Conservation (phyloP, 2,113 vertebrate species). For the Indri indri region DNA sequence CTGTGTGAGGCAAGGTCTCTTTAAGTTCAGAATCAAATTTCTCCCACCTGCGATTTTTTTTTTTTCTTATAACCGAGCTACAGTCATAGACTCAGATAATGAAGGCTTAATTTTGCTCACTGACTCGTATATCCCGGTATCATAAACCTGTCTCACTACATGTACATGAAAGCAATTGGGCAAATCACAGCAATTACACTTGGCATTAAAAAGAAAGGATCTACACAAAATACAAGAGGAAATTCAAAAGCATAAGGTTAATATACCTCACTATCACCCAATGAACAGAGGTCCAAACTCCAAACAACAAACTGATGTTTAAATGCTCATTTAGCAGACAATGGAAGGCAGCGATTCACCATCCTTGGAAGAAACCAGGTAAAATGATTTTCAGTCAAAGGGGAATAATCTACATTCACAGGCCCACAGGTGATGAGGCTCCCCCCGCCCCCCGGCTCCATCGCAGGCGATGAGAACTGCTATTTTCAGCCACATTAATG, state of each 20-base stretch:
- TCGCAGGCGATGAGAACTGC: slow-evolving; percentile 69
- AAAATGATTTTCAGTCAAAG: slow-evolving; percentile 71
- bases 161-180: slow-evolving; percentile 75
- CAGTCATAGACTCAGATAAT: slow-evolving; percentile 58
- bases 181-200: slow-evolving; percentile 78
- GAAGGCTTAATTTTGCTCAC: slow-evolving; percentile 68
- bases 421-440: slow-evolving; percentile 71
- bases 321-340: slow-evolving; percentile 67
- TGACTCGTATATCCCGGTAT: slow-evolving; percentile 52
- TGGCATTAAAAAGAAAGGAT: slow-evolving; percentile 58
- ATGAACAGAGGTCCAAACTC: slow-evolving; percentile 54
- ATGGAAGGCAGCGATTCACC: slow-evolving; percentile 43
- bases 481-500: slow-evolving; percentile 82
- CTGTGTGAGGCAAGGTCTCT: slow-evolving; percentile 9
- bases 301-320: not conserved
- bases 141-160: slow-evolving; percentile 76
- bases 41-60: slow-evolving; percentile 62
- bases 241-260: slow-evolving; percentile 43
- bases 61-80: slow-evolving; percentile 44
- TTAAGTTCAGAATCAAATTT: slow-evolving; percentile 77
- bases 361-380: slow-evolving; percentile 53
- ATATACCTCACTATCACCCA: slow-evolving; percentile 43
- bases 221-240: slow-evolving; percentile 55
- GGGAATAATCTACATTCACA: slow-evolving; percentile 61
- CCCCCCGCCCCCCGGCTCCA: slow-evolving; percentile 37